Evolutionary conservation across 2,797 vertebrate genomes (phyloP).

Genomic region (Borostomias antarcticus): DNA sequence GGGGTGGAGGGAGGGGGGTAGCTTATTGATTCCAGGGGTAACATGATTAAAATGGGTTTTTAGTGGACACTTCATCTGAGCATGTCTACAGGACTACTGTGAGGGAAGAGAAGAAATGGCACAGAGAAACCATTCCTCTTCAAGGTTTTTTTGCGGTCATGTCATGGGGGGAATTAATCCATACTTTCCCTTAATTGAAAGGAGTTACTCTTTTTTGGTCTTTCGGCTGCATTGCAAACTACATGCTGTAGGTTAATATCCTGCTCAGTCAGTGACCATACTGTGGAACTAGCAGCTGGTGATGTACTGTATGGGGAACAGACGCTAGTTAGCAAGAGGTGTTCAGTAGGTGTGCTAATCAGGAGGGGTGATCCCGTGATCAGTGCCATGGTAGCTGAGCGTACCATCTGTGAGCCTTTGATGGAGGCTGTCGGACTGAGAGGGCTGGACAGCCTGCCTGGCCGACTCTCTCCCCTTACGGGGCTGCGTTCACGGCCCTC

Average conservation of each 20-base stretch:
- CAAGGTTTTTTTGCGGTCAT: background rate
- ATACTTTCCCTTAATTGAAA: background rate
- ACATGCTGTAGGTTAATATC: background rate
- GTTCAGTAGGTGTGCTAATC: slow-evolving; percentile 72
- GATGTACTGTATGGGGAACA: slow-evolving; percentile 49
- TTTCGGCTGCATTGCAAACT: background rate
- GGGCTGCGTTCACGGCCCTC: slow-evolving; percentile 22
- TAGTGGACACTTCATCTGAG: slow-evolving; percentile 68
- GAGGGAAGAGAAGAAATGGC: slow-evolving; percentile 25
- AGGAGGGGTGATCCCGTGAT: slow-evolving; percentile 64
- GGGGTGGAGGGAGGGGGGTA: slow-evolving; percentile 68
- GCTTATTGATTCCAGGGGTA: slow-evolving; percentile 72
- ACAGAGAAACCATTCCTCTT: background rate
- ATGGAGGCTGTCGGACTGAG: slow-evolving; percentile 52
- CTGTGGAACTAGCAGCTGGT: slow-evolving; percentile 23
- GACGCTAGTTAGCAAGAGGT: slow-evolving; percentile 65
- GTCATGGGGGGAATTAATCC: slow-evolving; percentile 9
- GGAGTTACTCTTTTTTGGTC: background rate
- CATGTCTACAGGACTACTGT: slow-evolving; percentile 49
- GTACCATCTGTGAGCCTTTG: slow-evolving; percentile 74
- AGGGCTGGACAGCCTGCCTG: slow-evolving; percentile 50
- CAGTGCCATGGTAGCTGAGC: slow-evolving; percentile 64
- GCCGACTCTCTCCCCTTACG: slow-evolving; percentile 28
- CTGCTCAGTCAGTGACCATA: slow-evolving; percentile 11
- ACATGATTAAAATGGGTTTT: slow-evolving; percentile 70